A percentile compares a stretch with the other conserved stretches of the same genome.
Evolutionary conservation across 2,888 invertebrate genomes (phyloP).

Genomic region (Periphyllus acericola): DNA sequence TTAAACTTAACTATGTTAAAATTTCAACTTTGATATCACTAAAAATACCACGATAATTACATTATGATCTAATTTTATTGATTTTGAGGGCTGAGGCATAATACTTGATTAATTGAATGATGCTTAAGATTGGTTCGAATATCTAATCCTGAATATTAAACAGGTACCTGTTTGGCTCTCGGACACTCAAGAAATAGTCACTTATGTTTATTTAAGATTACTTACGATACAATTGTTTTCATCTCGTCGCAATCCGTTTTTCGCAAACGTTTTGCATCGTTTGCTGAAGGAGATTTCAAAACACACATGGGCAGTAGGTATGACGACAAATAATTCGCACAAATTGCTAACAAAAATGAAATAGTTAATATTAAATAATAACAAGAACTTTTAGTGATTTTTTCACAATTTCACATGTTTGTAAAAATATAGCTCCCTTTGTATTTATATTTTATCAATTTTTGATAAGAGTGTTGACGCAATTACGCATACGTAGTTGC

Average conservation of each 20-base stretch:
- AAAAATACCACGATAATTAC: too few relatives aligned
- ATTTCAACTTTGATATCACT: neutral
- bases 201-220: neutral
- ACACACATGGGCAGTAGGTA: too few relatives aligned
- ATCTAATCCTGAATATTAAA: neutral
- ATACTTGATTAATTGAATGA: too few relatives aligned
- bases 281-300: too few relatives aligned
- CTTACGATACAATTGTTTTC: neutral
- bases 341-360: neutral
- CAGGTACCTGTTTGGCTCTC: neutral
- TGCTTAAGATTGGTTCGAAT: neutral
- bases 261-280: neutral
- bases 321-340: neutral
- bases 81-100: too few relatives aligned
- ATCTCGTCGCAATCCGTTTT: neutral
- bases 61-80: too few relatives aligned
- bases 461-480: too few relatives aligned
- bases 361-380: conserved; percentile 34
- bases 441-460: too few relatives aligned
- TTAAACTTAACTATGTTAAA: too few relatives aligned
- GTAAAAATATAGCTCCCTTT: too few relatives aligned
- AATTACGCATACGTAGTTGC: too few relatives aligned
- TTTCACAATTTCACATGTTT: too few relatives aligned
- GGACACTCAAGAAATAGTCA: neutral
- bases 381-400: conserved; percentile 42